phyloP scores from a whole-genome alignment of 2,797 vertebrate genomes.

The Prunella strophiata region DNA sequence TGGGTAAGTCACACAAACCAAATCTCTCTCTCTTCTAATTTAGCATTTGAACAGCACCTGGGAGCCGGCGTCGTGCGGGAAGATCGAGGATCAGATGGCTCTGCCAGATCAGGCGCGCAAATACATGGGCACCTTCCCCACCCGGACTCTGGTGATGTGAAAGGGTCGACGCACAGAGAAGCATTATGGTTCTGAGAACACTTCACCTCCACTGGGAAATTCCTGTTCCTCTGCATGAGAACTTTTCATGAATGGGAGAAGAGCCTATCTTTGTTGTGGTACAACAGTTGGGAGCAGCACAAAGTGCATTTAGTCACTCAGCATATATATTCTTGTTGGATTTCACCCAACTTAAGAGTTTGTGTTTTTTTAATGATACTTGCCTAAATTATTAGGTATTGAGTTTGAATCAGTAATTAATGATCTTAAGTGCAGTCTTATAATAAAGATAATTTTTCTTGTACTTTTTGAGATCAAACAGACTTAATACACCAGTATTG shows the following conservation, averaged over 20 bases:
- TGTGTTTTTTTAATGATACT: slow-evolving; percentile 73
- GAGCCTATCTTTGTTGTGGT: slow-evolving; percentile 92
- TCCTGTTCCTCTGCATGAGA: slow-evolving; percentile 79
- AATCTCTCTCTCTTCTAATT: not conserved
- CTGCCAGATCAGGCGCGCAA: slow-evolving; percentile 88
- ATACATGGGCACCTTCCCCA: slow-evolving; percentile 89
- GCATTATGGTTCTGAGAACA: slow-evolving; percentile 85
- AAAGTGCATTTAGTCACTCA: slow-evolving; percentile 85
- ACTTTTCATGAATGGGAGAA: slow-evolving; percentile 77
- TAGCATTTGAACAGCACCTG: slow-evolving; percentile 86
- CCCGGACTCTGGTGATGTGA: slow-evolving; percentile 96
- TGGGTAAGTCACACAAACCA: not conserved
- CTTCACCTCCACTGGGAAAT: slow-evolving; percentile 77
- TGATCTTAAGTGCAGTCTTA: slow-evolving; percentile 72
- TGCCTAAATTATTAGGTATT: slow-evolving; percentile 83
- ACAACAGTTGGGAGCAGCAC: slow-evolving; percentile 96
- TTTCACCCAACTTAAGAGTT: slow-evolving; percentile 90
- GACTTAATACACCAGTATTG: slow-evolving; percentile 92
- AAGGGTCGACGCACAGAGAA: slow-evolving; percentile 58
- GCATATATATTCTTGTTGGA: slow-evolving; percentile 87
- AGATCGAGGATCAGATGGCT: slow-evolving; percentile 89
- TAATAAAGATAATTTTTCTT: slow-evolving; percentile 60
- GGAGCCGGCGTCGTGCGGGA: slow-evolving; percentile 91
- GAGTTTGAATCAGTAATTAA: slow-evolving; percentile 76
- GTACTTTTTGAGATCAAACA: slow-evolving; percentile 81